Evolutionary conservation across 2,888 invertebrate genomes (phyloP).

Genomic region (Lomographa bimaculata): DNA sequence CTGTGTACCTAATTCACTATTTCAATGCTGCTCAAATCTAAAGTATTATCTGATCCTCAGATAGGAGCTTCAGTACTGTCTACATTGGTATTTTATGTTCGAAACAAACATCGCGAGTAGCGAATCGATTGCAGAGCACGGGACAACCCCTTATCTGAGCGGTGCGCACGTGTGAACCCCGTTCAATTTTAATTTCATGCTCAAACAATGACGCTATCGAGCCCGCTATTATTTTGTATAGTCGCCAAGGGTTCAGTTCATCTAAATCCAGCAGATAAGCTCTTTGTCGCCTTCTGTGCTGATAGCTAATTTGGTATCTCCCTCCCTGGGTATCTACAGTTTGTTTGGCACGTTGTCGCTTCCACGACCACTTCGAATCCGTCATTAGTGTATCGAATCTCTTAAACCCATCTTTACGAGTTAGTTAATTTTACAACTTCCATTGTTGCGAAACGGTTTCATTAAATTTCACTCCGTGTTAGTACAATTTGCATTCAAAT

Average conservation of each 20-base stretch:
- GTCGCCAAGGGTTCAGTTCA: conserved; percentile 77
- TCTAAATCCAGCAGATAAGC: conserved; percentile 81
- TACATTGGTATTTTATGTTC: conserved; percentile 17
- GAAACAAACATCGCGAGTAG: conserved; percentile 61
- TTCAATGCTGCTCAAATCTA: too few relatives aligned
- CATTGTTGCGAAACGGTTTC: conserved; percentile 48
- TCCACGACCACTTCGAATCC: conserved; percentile 57
- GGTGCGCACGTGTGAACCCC: conserved; percentile 81
- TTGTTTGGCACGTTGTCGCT: conserved; percentile 15
- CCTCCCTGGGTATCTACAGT: conserved; percentile 35
- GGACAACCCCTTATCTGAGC: conserved; percentile 76
- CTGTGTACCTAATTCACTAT: too few relatives aligned
- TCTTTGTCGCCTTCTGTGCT: conserved; percentile 71
- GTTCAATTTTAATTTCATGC: conserved; percentile 84
- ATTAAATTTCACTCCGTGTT: conserved; percentile 54
- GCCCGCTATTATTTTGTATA: conserved; percentile 80
- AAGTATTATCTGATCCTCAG: conserved; percentile 18
- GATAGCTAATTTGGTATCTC: conserved; percentile 72
- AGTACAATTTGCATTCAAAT: conserved; percentile 58
- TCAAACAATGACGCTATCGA: conserved; percentile 83
- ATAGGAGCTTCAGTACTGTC: conserved; percentile 15
- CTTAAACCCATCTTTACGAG: conserved; percentile 55
- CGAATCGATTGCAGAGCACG: conserved; percentile 63
- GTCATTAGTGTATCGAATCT: conserved; percentile 66
- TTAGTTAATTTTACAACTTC: conserved; percentile 61